These are phyloP conservation scores for Poeciliopsis paucimaculata DNA, from an alignment of 2,797 vertebrate genomes.

Conservation along the genomic window DNA sequence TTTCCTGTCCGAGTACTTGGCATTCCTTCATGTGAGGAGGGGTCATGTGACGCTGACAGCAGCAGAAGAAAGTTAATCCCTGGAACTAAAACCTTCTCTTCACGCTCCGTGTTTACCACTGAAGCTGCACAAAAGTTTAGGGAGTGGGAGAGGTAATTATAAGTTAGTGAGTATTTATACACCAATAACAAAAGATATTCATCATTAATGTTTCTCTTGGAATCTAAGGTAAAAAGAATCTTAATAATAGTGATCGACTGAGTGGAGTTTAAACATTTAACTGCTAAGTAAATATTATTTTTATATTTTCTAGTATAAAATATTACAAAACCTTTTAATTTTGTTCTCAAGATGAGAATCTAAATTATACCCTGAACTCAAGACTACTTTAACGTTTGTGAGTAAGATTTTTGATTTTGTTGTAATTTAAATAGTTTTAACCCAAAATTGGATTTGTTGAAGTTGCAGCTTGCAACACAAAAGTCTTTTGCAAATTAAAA, in stretches of 20 bases:
- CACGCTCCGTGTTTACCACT: conserved; percentile 32
- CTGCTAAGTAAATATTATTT: conserved; percentile 5
- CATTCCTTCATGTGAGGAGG: conserved; percentile 48
- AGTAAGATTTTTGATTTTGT: background rate
- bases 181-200: background rate
- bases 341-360: background rate
- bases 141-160: conserved; percentile 20
- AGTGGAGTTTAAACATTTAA: conserved; percentile 5
- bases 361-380: background rate
- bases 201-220: conserved; percentile 26
- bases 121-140: conserved; percentile 18
- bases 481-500: background rate
- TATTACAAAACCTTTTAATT: background rate
- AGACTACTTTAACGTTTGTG: background rate
- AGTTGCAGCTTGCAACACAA: background rate
- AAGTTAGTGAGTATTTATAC: conserved; percentile 6
- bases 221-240: background rate
- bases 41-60: conserved; percentile 63
- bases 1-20: conserved; percentile 55
- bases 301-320: background rate
- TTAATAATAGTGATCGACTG: conserved; percentile 10
- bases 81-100: conserved; percentile 36
- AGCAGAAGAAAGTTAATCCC: conserved; percentile 54
- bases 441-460: background rate
- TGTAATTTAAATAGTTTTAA: background rate